These are phyloP conservation scores for Tholera decimalis DNA, from an alignment of 2,888 invertebrate species.

Conservation along the genomic window DNA sequence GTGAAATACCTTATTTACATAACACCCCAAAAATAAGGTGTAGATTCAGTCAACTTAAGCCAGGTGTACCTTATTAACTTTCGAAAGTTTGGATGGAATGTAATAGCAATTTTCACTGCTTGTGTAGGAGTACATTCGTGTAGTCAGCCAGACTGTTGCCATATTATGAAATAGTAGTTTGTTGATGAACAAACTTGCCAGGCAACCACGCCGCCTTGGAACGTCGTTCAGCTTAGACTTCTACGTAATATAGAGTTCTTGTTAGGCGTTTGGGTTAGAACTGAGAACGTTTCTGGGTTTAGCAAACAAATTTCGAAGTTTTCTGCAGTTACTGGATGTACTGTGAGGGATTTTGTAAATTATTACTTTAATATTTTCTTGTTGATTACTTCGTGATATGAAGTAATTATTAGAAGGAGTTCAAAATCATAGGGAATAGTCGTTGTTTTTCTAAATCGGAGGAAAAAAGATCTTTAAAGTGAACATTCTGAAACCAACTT, in stretches of 20 bases:
- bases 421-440: neutral
- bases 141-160: slow-evolving; percentile 63
- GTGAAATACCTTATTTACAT: slow-evolving; percentile 54
- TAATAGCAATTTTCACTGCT: slow-evolving; percentile 61
- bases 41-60: slow-evolving; percentile 56
- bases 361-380: slow-evolving; percentile 19
- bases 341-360: slow-evolving; percentile 10
- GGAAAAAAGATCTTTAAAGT: slow-evolving; percentile 16
- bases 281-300: slow-evolving; percentile 41
- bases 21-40: slow-evolving; percentile 58
- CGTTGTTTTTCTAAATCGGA: neutral
- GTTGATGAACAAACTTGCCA: slow-evolving; percentile 67
- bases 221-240: slow-evolving; percentile 50
- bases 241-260: slow-evolving; percentile 53
- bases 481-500: slow-evolving; percentile 30
- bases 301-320: slow-evolving; percentile 45
- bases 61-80: slow-evolving; percentile 70
- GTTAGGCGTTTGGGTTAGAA: slow-evolving; percentile 42
- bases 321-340: slow-evolving; percentile 23
- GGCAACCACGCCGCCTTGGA: slow-evolving; percentile 51
- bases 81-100: slow-evolving; percentile 58
- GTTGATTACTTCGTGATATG: neutral
- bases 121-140: slow-evolving; percentile 49
- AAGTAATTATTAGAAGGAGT: neutral
- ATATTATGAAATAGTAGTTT: slow-evolving; percentile 67